Base-by-base conservation (phyloP, 2,797 vertebrate genomes). In the Crossoptilon crossoptilon region DNA sequence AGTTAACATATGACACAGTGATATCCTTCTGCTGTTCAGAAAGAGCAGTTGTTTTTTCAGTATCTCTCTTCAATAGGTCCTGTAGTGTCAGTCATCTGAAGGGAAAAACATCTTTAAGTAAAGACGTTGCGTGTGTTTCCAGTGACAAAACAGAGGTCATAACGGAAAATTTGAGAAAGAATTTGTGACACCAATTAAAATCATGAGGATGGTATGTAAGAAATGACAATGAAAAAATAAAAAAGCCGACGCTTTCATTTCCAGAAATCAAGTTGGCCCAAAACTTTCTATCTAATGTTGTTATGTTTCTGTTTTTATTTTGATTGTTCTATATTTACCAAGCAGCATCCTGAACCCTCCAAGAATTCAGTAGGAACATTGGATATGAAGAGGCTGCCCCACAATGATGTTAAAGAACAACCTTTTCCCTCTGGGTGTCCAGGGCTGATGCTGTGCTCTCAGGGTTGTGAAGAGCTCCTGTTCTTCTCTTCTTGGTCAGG, bases 331-430 rank as follows among this genome's bases (percentile, higher is more conserved):
- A 27, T 35, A 29, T 6, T 84, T 83, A 35, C 4, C 29, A 35
- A 29, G 23, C 29, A 84, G 5, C 4, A 31, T 46, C 27, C 3
- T 37, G 75, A 88, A 53, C 3, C 2, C 5, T 39, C 62, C 46
- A 7, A 70, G 51, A 88, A 86, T 63, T 76, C 39, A 73, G 3
- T 48, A 46, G 9, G 33, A 82, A 8, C 10, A 69, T 82, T 67
- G n/a, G 5, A 0, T 55, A 46, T 41, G 31, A 59, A 4, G 6
- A 77, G 4, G n/a, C 16, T 51, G 16, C 14, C 6, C 3, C 7
- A 49, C 2, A 2, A 6, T 48, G 62, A 53, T 12, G 53, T 84
- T 37, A 48, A 60, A 77, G 21, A 55, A 22, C 43, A 29, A 2
- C 3, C 1, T n/a, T 85, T 76, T 78, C 48, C 14, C 6, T 78